Conservation (phyloP, 2,797 vertebrate genomes). For the Manis crassicaudata region DNA sequence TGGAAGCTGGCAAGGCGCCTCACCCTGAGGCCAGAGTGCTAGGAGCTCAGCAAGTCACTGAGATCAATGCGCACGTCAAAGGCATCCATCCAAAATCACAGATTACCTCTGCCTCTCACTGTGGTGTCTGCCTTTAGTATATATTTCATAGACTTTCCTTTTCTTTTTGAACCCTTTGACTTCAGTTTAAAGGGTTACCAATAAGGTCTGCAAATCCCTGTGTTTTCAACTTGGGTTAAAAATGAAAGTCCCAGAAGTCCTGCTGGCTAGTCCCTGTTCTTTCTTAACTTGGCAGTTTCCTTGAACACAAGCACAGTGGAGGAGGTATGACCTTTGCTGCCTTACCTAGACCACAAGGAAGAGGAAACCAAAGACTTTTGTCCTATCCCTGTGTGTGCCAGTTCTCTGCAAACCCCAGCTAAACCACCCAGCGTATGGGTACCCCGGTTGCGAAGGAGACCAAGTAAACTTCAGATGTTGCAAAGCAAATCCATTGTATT, state of each 20-base stretch:
- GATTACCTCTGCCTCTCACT: constrained; percentile 57
- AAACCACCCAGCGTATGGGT: not conserved
- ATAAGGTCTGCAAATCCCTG: constrained; percentile 70
- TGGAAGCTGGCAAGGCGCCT: constrained; percentile 80
- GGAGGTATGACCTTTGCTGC: constrained; percentile 42
- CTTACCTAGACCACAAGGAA: not conserved
- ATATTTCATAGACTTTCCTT: constrained; percentile 77
- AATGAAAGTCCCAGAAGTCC: constrained; percentile 65
- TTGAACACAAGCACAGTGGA: constrained; percentile 40
- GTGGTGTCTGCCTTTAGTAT: constrained; percentile 75
- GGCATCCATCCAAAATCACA: constrained; percentile 77
- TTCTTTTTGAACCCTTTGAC: constrained; percentile 77
- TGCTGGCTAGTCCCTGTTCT: constrained; percentile 52
- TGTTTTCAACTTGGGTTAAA: constrained; percentile 60
- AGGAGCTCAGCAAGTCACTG: constrained; percentile 78
- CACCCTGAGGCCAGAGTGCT: constrained; percentile 80
- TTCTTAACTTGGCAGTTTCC: constrained; percentile 62
- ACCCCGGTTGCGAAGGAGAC: not conserved
- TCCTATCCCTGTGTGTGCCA: not conserved
- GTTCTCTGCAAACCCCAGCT: not conserved
- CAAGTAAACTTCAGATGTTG: not conserved
- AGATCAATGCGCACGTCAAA: constrained; percentile 84
- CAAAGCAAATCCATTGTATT: not conserved
- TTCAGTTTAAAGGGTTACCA: constrained; percentile 77
- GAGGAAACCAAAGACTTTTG: constrained; percentile 50